Conservation (phyloP, 23 tunicate genomes). For the Phallusia fumigata region DNA sequence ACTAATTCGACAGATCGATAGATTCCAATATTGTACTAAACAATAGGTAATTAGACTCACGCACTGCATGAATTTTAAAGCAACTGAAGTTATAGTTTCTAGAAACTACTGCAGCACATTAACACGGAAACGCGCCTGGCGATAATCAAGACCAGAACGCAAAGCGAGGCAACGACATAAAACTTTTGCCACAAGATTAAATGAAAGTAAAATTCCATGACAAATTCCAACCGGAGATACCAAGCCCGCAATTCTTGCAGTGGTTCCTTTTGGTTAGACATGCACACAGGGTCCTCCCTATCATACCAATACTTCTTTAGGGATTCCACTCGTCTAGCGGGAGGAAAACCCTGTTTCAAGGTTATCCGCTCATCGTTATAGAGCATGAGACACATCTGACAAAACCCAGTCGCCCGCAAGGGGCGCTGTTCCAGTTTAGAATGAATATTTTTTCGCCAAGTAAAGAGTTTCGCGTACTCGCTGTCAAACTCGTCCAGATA, state of each 20-base stretch:
- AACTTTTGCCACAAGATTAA: background rate
- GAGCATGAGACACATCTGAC: conserved; percentile 32
- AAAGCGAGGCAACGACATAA: background rate
- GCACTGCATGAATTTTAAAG: no score
- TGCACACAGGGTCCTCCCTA: conserved; percentile 14
- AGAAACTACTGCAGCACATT: no score
- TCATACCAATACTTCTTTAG: conserved; percentile 26
- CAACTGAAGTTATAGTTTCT: no score
- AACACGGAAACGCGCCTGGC: no score
- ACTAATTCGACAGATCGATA: no score
- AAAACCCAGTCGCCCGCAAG: conserved; percentile 9
- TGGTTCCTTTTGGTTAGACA: background rate
- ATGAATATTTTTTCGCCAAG: conserved; percentile 35
- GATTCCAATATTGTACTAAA: no score
- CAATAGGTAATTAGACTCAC: no score
- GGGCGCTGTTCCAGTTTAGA: background rate
- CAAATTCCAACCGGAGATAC: background rate
- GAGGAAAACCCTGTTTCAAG: background rate
- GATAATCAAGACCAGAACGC: background rate
- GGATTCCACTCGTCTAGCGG: conserved; percentile 8
- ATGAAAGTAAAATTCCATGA: background rate
- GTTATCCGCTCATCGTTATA: conserved; percentile 19
- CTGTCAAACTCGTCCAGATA: conserved; percentile 8
- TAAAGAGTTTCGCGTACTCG: conserved; percentile 22
- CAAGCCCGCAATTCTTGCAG: background rate